Percentiles rank a stretch among this genome's conserved stretches.
phyloP scores from a whole-genome alignment of 2,113 vertebrate genomes.

The Rhabdornis inornatus region DNA sequence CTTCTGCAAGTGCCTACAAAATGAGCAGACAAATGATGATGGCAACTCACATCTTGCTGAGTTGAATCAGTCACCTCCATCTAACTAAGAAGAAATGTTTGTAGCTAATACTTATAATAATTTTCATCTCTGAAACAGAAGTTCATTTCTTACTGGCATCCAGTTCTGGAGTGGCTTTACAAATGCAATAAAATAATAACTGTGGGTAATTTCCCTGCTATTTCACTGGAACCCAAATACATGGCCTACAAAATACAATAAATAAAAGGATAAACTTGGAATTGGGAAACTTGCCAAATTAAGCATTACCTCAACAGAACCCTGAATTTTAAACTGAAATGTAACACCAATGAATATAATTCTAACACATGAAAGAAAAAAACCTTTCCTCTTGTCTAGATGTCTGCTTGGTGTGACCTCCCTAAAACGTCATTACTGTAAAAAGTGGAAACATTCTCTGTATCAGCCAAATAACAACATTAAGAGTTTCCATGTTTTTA shows the following conservation, averaged over 20 bases:
- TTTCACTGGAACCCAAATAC: background rate
- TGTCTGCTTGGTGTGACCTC: background rate
- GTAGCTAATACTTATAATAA: background rate
- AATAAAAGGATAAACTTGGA: background rate
- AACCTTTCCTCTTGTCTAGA: background rate
- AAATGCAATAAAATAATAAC: background rate
- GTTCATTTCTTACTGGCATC: background rate
- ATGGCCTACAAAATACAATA: background rate
- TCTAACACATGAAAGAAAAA: background rate
- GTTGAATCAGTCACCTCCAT: background rate
- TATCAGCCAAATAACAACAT: background rate
- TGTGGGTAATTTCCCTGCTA: background rate
- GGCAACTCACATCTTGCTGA: background rate
- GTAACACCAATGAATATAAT: background rate
- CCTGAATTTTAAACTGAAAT: background rate
- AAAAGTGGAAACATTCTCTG: background rate
- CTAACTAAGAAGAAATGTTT: background rate
- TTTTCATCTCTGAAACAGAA: background rate
- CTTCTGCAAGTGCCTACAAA: background rate
- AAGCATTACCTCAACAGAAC: background rate
- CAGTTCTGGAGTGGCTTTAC: background rate
- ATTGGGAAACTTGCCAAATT: background rate
- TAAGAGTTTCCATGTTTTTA: background rate
- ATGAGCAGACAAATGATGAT: background rate
- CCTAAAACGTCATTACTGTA: background rate